Percentiles rank a stretch among this genome's conserved stretches.
These are phyloP conservation scores for Lampris megalopsis DNA, from an alignment of 2,113 vertebrate species.

Conservation along the genomic window DNA sequence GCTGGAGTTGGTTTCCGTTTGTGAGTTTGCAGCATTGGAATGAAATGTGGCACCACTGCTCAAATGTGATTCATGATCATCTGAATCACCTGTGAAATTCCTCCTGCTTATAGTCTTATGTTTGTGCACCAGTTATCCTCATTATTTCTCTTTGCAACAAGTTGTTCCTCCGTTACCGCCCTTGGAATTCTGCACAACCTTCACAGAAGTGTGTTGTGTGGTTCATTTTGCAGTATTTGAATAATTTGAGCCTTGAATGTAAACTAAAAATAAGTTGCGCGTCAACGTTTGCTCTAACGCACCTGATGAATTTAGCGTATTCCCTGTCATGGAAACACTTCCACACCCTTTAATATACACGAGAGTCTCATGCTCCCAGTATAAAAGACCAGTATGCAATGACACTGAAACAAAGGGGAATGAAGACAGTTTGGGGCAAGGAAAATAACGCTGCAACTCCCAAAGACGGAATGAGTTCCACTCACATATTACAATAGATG, in stretches of 20 bases:
- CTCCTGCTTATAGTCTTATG: neutral
- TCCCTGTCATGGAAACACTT: conserved; percentile 30
- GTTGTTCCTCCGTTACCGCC: no score
- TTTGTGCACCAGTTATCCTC: neutral
- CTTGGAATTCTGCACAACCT: no score
- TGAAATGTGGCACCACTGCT: conserved; percentile 63
- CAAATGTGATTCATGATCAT: conserved; percentile 40
- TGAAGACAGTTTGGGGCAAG: no score
- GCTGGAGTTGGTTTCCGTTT: conserved; percentile 28
- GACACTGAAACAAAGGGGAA: neutral
- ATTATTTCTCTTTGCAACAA: neutral
- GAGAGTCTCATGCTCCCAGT: conserved; percentile 39
- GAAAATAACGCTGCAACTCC: no score
- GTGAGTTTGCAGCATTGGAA: conserved; percentile 44
- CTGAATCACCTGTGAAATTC: conserved; percentile 30
- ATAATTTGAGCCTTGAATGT: no score
- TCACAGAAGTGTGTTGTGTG: neutral
- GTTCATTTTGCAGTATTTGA: neutral
- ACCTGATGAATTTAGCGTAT: conserved; percentile 61
- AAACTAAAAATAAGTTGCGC: neutral
- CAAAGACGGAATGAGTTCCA: no score
- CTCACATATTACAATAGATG: neutral
- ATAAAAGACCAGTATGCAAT: conserved; percentile 43
- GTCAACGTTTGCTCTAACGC: neutral
- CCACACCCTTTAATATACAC: conserved; percentile 57